phyloP scores from a whole-genome alignment of 2,113 vertebrate genomes.

The Sardina pilchardus region DNA sequence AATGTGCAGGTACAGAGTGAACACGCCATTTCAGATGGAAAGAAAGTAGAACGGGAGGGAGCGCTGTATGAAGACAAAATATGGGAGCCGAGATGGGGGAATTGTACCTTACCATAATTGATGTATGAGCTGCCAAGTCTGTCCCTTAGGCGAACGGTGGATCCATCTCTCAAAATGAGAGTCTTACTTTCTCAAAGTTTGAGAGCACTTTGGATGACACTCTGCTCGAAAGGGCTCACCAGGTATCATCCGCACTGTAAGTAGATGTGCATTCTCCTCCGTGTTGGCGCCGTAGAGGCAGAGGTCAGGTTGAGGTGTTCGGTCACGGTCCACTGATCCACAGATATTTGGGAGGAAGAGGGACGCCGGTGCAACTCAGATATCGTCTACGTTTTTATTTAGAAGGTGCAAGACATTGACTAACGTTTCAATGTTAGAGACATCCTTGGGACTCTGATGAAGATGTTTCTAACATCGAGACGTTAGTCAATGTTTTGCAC shows the following conservation, averaged over 20 bases:
- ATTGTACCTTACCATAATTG: conserved; percentile 17
- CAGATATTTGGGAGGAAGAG: too few relatives aligned
- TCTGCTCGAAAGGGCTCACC: neutral
- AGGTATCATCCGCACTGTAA: neutral
- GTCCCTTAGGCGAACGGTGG: neutral
- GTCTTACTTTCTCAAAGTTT: neutral
- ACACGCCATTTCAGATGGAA: neutral
- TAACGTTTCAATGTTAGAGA: too few relatives aligned
- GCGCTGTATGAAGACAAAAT: neutral
- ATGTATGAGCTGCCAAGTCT: conserved; percentile 10
- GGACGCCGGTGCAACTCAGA: too few relatives aligned
- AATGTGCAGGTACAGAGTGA: neutral
- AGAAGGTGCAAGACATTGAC: too few relatives aligned
- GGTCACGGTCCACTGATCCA: too few relatives aligned
- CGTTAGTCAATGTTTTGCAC: too few relatives aligned
- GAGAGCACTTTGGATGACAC: neutral
- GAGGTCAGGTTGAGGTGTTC: neutral
- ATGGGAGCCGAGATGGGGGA: neutral
- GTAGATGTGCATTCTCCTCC: neutral
- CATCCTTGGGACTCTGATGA: too few relatives aligned
- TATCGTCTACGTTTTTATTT: too few relatives aligned
- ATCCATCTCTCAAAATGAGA: conserved; percentile 21
- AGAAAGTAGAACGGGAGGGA: neutral
- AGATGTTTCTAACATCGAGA: too few relatives aligned
- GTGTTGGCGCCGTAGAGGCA: neutral